A percentile compares a stretch with the other conserved stretches of the same genome.
phyloP scores from a whole-genome alignment of 2,888 invertebrate genomes.

The Caenorhabditis parvicauda region DNA sequence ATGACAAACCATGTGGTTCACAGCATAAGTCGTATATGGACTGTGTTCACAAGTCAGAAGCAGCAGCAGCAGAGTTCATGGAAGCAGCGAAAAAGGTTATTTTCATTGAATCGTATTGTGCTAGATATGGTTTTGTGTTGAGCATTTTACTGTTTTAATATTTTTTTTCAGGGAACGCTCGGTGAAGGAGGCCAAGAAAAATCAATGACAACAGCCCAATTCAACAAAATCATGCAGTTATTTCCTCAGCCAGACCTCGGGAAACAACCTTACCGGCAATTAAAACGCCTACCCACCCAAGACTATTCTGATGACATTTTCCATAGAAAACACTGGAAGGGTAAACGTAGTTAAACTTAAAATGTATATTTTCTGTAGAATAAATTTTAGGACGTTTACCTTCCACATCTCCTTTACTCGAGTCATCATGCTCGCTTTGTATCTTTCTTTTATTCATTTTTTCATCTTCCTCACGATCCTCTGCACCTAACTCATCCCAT shows the following conservation, averaged over 20 bases:
- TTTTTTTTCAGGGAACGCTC: slow-evolving; percentile 42
- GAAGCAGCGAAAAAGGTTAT: slow-evolving; percentile 46
- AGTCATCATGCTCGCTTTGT: no score
- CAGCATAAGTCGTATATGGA: slow-evolving; percentile 51
- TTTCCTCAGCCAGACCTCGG: slow-evolving; percentile 58
- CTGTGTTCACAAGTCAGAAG: slow-evolving; percentile 47
- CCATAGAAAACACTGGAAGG: slow-evolving; percentile 44
- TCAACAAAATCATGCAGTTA: slow-evolving; percentile 56
- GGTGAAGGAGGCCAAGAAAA: slow-evolving; percentile 35
- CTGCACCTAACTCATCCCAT: no score
- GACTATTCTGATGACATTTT: slow-evolving; percentile 55
- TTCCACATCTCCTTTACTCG: no score
- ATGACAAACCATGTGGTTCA: slow-evolving; percentile 52
- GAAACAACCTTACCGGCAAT: slow-evolving; percentile 44
- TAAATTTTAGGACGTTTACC: no score
- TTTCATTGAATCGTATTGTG: neutral
- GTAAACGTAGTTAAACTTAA: slow-evolving; percentile 41
- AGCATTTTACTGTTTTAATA: neutral
- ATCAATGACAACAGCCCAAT: slow-evolving; percentile 45
- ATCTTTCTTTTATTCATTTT: no score
- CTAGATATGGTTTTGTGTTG: neutral
- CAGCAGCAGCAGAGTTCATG: slow-evolving; percentile 39
- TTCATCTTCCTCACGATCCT: no score
- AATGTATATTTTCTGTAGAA: no score
- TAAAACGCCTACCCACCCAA: slow-evolving; percentile 55